These are phyloP conservation scores for Benthosema pterotum DNA, from an alignment of 2,797 vertebrate species.

Conservation along the genomic window DNA sequence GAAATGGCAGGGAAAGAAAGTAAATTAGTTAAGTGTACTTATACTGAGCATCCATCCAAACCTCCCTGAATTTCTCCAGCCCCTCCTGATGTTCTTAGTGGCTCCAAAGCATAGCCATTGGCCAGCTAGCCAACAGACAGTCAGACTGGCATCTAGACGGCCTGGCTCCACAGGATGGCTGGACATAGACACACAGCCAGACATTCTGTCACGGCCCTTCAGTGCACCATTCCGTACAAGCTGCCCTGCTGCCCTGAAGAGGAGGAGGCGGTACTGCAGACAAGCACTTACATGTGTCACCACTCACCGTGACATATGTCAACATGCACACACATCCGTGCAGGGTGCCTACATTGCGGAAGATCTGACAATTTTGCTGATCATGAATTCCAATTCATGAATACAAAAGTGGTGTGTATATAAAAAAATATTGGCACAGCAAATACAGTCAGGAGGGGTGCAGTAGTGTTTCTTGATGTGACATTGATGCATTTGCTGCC, in stretches of 20 bases:
- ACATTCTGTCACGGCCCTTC: constrained; percentile 59
- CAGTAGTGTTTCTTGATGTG: not conserved
- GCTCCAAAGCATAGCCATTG: constrained; percentile 1
- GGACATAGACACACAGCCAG: constrained; percentile 68
- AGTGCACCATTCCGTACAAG: constrained; percentile 56
- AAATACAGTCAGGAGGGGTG: too few relatives aligned
- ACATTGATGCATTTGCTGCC: constrained; percentile 43
- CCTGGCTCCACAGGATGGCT: constrained; percentile 73
- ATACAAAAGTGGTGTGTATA: too few relatives aligned
- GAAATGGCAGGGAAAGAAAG: constrained; percentile 10
- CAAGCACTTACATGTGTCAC: too few relatives aligned
- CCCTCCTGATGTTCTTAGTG: constrained; percentile 36
- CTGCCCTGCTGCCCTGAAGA: constrained; percentile 30
- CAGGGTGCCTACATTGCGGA: too few relatives aligned
- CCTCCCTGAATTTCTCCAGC: constrained; percentile 44
- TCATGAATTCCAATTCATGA: too few relatives aligned
- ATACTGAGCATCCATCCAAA: constrained; percentile 8
- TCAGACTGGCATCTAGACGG: constrained; percentile 63
- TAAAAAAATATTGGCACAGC: too few relatives aligned
- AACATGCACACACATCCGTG: constrained; percentile 19
- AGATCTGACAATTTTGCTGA: too few relatives aligned
- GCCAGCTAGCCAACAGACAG: not conserved
- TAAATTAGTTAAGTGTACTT: constrained; percentile 18
- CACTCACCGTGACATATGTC: not conserved
- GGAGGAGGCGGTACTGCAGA: not conserved